phyloP scores from a whole-genome alignment of 2,888 invertebrate genomes.

The Bugula neritina region DNA sequence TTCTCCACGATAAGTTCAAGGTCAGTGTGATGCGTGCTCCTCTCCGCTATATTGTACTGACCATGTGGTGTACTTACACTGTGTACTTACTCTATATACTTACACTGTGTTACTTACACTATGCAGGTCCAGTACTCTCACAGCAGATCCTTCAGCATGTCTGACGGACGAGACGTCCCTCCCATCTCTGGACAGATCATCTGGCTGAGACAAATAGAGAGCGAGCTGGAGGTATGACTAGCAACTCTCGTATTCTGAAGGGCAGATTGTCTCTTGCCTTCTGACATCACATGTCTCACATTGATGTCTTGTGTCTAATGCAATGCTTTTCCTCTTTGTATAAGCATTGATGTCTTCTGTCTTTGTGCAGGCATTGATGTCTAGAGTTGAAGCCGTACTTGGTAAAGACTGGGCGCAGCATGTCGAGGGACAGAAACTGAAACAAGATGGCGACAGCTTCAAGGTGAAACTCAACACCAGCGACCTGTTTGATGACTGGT shows the following conservation, averaged over 20 bases:
- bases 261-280: too few species aligned
- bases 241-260: too few species aligned
- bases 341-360: too few species aligned
- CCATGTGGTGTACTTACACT: background rate
- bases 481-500: conserved; percentile 98
- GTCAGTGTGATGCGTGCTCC: conserved; percentile 58
- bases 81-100: background rate
- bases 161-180: conserved; percentile 85
- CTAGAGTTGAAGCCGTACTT: conserved; percentile 94
- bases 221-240: conserved; percentile 66
- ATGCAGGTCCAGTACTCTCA: conserved; percentile 82
- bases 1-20: conserved; percentile 95
- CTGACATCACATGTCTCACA: too few species aligned
- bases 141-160: conserved; percentile 86
- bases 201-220: conserved; percentile 97
- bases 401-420: conserved; percentile 99
- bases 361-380: conserved; percentile 71
- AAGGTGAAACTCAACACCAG: conserved; percentile 90
- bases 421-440: conserved; percentile 90
- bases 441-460: conserved; percentile 96
- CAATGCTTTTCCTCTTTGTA: too few species aligned
- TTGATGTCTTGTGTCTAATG: too few species aligned
- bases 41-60: background rate
- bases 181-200: conserved; percentile 97
- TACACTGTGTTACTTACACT: background rate